Percentiles rank a stretch among this genome's conserved stretches.
These are phyloP conservation scores for Corydoras sp. DNA, from an alignment of 2,113 vertebrate genomes.

Conservation along the genomic window DNA sequence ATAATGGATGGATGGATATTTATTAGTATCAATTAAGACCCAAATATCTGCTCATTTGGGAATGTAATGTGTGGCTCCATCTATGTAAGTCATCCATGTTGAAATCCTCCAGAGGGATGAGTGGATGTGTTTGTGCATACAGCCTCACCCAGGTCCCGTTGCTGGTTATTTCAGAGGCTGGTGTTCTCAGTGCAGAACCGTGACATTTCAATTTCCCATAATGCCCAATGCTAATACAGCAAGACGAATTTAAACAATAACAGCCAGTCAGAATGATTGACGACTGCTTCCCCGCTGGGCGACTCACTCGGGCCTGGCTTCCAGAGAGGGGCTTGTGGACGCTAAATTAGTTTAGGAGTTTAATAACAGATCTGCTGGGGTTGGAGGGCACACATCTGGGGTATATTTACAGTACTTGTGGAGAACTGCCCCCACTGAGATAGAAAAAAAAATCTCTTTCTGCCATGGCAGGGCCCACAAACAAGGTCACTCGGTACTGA, in stretches of 20 bases:
- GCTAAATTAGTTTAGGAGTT: conserved; percentile 30
- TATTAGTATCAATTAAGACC: no score
- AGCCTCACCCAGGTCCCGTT: no score
- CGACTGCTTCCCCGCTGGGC: conserved; percentile 21
- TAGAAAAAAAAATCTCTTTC: conserved; percentile 9
- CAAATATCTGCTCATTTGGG: no score
- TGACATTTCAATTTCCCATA: conserved; percentile 33
- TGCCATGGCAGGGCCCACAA: conserved; percentile 9
- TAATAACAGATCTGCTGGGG: conserved; percentile 28
- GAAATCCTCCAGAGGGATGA: no score
- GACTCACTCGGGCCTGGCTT: conserved; percentile 2
- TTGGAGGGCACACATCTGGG: conserved; percentile 29
- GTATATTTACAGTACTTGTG: conserved; percentile 33
- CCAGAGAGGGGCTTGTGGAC: conserved; percentile 16
- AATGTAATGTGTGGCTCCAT: no score
- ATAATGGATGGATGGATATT: no score
- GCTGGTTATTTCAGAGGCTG: not conserved
- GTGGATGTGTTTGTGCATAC: no score
- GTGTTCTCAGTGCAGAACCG: conserved; percentile 7
- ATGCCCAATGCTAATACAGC: conserved; percentile 29
- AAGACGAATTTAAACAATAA: conserved; percentile 37
- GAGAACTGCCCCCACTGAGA: conserved; percentile 12
- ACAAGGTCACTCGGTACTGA: conserved; percentile 8
- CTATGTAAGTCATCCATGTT: no score
- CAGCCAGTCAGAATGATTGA: conserved; percentile 39